A percentile compares a stretch with the other conserved stretches of the same genome.
Evolutionary conservation across 2,797 vertebrate species (phyloP).

Genomic region (Paratrypauchen microcephalus): DNA sequence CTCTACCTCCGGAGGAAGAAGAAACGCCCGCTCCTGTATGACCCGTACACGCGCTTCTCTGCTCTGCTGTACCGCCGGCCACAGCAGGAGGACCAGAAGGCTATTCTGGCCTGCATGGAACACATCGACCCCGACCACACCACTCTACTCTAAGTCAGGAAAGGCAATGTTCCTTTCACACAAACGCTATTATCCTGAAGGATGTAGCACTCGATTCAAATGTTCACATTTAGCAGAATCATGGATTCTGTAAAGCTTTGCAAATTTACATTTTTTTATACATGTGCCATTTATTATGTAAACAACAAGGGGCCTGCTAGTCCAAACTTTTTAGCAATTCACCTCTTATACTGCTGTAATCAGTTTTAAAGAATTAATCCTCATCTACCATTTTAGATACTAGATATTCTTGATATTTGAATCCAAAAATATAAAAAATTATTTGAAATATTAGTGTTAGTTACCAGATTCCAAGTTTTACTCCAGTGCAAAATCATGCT

Average conservation of each 20-base stretch:
- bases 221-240: conserved; percentile 28
- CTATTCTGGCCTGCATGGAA: conserved; percentile 96
- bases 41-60: conserved; percentile 94
- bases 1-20: conserved; percentile 99
- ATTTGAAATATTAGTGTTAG: conserved; percentile 24
- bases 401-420: background rate
- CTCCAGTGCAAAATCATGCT: conserved; percentile 75
- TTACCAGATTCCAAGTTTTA: conserved; percentile 68
- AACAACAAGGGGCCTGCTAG: conserved; percentile 1
- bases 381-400: background rate
- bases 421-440: background rate
- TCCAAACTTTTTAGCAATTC: conserved; percentile 1
- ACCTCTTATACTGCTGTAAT: background rate
- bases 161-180: conserved; percentile 38
- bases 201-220: conserved; percentile 35
- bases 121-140: conserved; percentile 89
- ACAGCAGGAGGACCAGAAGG: conserved; percentile 91
- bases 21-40: conserved; percentile 90
- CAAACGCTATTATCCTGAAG: conserved; percentile 13
- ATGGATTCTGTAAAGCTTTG: conserved; percentile 15
- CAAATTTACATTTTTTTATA: conserved; percentile 26
- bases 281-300: conserved; percentile 25
- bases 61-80: conserved; percentile 93
- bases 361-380: background rate
- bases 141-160: conserved; percentile 86